Percentiles rank a stretch among this genome's conserved stretches.
Evolutionary conservation across 2,888 invertebrate species (phyloP).

Genomic region (Tortrix viridana): DNA sequence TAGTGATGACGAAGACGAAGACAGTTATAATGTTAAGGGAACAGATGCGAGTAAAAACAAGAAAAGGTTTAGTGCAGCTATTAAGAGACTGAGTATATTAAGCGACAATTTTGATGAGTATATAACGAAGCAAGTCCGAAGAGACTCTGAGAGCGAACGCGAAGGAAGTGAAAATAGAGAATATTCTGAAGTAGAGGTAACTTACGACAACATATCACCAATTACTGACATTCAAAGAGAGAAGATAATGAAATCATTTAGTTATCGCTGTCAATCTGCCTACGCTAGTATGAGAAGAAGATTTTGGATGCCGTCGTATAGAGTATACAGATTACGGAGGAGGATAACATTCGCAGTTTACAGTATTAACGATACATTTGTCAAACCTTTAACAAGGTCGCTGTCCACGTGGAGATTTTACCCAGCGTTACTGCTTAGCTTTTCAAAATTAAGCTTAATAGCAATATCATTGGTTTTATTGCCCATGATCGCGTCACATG

Average conservation of each 20-base stretch:
- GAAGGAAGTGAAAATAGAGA: conserved; percentile 59
- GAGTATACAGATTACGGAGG: conserved; percentile 68
- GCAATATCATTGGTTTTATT: conserved; percentile 65
- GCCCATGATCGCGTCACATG: conserved; percentile 68
- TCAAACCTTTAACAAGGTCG: conserved; percentile 75
- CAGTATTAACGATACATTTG: conserved; percentile 72
- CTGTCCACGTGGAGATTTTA: conserved; percentile 77
- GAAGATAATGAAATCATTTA: conserved; percentile 74
- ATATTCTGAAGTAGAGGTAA: conserved; percentile 71
- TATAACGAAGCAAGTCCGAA: conserved; percentile 72
- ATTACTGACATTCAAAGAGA: conserved; percentile 75
- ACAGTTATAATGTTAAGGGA: conserved; percentile 49
- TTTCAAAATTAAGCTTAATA: conserved; percentile 66
- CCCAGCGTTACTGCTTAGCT: conserved; percentile 69
- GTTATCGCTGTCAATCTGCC: conserved; percentile 72
- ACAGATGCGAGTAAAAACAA: conserved; percentile 54
- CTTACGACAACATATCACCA: conserved; percentile 72
- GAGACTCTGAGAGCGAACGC: conserved; percentile 62
- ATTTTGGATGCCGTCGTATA: conserved; percentile 75
- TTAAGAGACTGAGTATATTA: conserved; percentile 80
- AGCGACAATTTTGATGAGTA: conserved; percentile 79
- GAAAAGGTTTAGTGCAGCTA: conserved; percentile 70
- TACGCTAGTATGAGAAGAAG: conserved; percentile 67
- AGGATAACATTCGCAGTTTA: conserved; percentile 66
- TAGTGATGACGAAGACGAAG: conserved; percentile 54